phyloP scores from a whole-genome alignment of 2,888 invertebrate species.

The Merodon equestris region DNA sequence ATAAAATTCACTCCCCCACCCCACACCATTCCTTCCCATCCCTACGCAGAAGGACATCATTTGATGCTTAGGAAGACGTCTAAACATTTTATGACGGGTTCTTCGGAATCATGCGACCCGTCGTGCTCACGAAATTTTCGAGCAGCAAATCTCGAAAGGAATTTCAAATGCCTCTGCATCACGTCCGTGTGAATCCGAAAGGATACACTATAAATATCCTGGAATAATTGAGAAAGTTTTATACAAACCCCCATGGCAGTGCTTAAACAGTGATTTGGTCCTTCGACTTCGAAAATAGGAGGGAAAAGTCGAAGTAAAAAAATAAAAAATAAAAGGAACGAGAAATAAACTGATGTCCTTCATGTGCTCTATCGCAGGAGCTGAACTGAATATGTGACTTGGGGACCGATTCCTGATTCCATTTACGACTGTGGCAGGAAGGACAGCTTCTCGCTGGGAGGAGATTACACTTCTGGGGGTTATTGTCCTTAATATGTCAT shows the following conservation, averaged over 20 bases:
- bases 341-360: constrained; percentile 1
- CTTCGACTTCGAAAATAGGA: constrained; percentile 30
- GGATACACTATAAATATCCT: constrained; percentile 66
- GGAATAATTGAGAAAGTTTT: constrained; percentile 67
- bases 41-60: not conserved
- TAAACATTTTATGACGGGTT: constrained; percentile 63
- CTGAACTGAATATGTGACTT: constrained; percentile 30
- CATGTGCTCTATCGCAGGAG: constrained; percentile 3
- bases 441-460: constrained; percentile 25
- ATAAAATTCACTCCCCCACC: constrained; percentile 45
- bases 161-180: constrained; percentile 24
- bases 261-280: constrained; percentile 67
- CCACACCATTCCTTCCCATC: not conserved
- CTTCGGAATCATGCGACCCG: constrained; percentile 44
- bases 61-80: constrained; percentile 40
- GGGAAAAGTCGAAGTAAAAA: constrained; percentile 11
- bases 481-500: constrained; percentile 69
- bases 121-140: constrained; percentile 32
- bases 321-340: constrained; percentile 15
- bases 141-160: constrained; percentile 32
- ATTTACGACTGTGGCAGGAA: constrained; percentile 59
- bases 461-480: constrained; percentile 58
- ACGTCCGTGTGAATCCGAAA: constrained; percentile 40
- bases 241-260: constrained; percentile 62
- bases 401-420: constrained; percentile 44